These are phyloP conservation scores for Disparrhopalites patrizii DNA, from an alignment of 2,888 invertebrate genomes.

Conservation along the genomic window DNA sequence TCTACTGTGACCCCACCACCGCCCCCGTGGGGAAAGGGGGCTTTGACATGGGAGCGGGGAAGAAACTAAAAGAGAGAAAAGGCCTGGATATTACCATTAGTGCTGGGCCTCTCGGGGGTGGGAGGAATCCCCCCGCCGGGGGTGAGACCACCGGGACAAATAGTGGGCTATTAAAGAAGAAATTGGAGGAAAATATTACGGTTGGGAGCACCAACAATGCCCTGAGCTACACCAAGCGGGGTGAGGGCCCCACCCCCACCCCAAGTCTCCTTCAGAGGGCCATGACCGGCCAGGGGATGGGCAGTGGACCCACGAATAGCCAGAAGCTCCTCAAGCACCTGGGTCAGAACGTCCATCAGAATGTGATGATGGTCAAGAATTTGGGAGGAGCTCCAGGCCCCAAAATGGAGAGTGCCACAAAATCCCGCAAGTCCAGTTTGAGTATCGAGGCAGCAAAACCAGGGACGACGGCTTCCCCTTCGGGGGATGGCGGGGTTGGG, in stretches of 20 bases:
- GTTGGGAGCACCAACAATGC: not conserved
- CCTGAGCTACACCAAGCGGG: not conserved
- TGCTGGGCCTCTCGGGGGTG: not conserved
- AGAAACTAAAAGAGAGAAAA: conserved; percentile 47
- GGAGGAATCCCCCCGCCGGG: conserved; percentile 21
- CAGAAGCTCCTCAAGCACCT: not conserved
- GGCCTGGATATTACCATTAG: conserved; percentile 48
- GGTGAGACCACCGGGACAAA: conserved; percentile 9
- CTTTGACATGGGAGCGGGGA: conserved; percentile 26
- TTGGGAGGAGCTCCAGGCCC: conserved; percentile 21
- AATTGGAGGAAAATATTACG: not conserved
- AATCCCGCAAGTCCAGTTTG: conserved; percentile 26
- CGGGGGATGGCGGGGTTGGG: not conserved
- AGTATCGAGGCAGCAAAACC: conserved; percentile 37
- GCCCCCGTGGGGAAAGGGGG: not conserved
- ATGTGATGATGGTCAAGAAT: conserved; percentile 10
- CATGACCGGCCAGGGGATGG: no score
- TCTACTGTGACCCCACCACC: conserved; percentile 27
- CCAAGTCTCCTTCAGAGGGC: not conserved
- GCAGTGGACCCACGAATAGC: no score
- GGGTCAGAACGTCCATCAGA: not conserved
- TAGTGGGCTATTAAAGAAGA: not conserved
- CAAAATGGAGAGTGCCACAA: conserved; percentile 31
- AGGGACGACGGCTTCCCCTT: not conserved
- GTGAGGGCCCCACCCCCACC: not conserved